phyloP scores from a whole-genome alignment of 2,797 vertebrate species.

The Myoxocephalus aenaeus region DNA sequence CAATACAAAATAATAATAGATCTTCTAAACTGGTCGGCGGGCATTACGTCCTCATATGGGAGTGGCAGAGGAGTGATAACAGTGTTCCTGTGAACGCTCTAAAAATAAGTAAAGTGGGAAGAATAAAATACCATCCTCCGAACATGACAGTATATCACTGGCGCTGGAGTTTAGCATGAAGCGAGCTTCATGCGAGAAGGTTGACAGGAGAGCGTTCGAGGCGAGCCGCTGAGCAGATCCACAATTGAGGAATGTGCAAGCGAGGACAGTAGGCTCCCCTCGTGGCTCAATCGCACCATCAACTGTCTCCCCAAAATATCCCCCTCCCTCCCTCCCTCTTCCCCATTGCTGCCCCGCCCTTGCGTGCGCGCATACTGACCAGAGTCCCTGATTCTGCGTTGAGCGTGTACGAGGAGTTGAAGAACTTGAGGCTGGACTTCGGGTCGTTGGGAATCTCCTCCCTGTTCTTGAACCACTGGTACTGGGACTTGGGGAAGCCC shows the following conservation, averaged over 20 bases:
- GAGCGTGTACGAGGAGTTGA: constrained; percentile 92
- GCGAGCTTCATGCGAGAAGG: constrained; percentile 41
- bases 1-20: background rate
- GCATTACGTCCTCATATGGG: constrained; percentile 23
- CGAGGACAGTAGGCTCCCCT: constrained; percentile 84
- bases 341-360: too few species aligned
- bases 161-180: background rate
- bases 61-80: constrained; percentile 26
- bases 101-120: constrained; percentile 45
- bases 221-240: constrained; percentile 40
- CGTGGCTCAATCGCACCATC: constrained; percentile 80
- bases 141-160: background rate
- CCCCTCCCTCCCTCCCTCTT: too few species aligned
- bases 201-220: constrained; percentile 42
- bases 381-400: constrained; percentile 89
- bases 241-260: constrained; percentile 84
- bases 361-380: constrained; percentile 87
- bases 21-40: constrained; percentile 4
- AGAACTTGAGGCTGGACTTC: constrained; percentile 86
- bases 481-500: constrained; percentile 92
- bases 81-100: constrained; percentile 28
- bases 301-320: constrained; percentile 88
- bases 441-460: constrained; percentile 89
- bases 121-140: background rate
- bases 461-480: constrained; percentile 94